Evolutionary conservation across 2,113 vertebrate species (phyloP).

Genomic region (Egretta garzetta): DNA sequence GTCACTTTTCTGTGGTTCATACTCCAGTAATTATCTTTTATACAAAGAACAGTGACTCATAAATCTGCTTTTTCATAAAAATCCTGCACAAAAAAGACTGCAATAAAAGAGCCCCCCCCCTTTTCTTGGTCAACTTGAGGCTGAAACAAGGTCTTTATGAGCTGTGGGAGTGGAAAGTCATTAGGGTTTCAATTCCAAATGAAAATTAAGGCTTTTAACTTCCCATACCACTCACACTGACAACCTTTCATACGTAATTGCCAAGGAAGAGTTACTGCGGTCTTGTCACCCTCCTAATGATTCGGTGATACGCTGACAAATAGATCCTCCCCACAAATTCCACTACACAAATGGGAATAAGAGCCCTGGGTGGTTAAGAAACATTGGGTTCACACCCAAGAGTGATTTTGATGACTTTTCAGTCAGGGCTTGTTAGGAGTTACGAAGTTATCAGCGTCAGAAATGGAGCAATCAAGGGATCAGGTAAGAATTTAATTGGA

Average conservation of each 20-base stretch:
- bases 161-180: slow-evolving; percentile 30
- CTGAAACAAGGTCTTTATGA: slow-evolving; percentile 30
- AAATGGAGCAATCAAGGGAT: background rate
- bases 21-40: slow-evolving; percentile 43
- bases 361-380: slow-evolving; percentile 20
- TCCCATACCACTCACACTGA: slow-evolving; percentile 39
- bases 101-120: background rate
- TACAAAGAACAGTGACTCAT: slow-evolving; percentile 39
- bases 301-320: slow-evolving; percentile 2
- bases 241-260: slow-evolving; percentile 48
- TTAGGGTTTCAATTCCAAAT: slow-evolving; percentile 37
- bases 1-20: slow-evolving; percentile 23
- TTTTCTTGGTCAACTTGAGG: slow-evolving; percentile 45
- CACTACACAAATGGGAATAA: slow-evolving; percentile 2
- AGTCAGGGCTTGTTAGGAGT: background rate
- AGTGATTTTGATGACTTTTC: slow-evolving; percentile 7
- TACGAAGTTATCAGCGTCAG: background rate
- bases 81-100: background rate
- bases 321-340: slow-evolving; percentile 32
- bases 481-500: slow-evolving; percentile 2
- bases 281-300: slow-evolving; percentile 42
- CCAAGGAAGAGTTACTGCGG: slow-evolving; percentile 47
- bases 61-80: slow-evolving; percentile 13
- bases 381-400: background rate
- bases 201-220: slow-evolving; percentile 48